These are phyloP conservation scores for Nesoenas mayeri DNA, from an alignment of 2,113 vertebrate genomes.

Conservation along the genomic window DNA sequence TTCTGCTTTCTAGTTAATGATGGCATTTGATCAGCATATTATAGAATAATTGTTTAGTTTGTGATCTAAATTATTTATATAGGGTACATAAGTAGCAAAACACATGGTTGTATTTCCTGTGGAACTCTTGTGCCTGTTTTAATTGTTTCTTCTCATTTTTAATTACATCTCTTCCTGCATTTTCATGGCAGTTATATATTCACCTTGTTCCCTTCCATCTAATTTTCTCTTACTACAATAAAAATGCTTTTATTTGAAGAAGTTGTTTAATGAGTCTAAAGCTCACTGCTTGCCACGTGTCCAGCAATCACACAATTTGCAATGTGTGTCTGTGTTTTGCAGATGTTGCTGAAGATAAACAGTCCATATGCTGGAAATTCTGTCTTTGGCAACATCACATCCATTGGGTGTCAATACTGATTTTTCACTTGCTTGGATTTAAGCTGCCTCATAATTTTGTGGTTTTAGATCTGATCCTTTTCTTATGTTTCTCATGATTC, in stretches of 20 bases:
- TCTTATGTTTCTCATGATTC: background rate
- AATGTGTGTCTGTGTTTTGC: background rate
- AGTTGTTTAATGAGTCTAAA: background rate
- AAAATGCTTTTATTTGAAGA: background rate
- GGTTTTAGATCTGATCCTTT: background rate
- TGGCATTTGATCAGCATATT: conserved; percentile 39
- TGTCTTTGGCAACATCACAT: background rate
- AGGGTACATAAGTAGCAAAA: conserved; percentile 22
- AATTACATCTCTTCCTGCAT: background rate
- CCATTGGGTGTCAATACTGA: background rate
- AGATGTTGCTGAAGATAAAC: background rate
- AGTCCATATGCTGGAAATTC: background rate
- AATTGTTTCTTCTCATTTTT: conserved; percentile 8
- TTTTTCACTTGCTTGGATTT: background rate
- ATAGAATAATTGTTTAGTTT: conserved; percentile 46
- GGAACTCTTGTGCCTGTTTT: background rate
- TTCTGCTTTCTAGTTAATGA: conserved; percentile 29
- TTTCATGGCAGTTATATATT: background rate
- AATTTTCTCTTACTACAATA: background rate
- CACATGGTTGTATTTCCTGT: conserved; percentile 36
- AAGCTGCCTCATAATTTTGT: background rate
- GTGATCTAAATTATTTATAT: conserved; percentile 46
- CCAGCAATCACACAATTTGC: background rate
- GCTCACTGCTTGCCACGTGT: background rate
- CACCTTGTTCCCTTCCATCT: background rate